These are phyloP conservation scores for Heliothis virescens DNA, from an alignment of 1,140 invertebrate species.

Conservation along the genomic window DNA sequence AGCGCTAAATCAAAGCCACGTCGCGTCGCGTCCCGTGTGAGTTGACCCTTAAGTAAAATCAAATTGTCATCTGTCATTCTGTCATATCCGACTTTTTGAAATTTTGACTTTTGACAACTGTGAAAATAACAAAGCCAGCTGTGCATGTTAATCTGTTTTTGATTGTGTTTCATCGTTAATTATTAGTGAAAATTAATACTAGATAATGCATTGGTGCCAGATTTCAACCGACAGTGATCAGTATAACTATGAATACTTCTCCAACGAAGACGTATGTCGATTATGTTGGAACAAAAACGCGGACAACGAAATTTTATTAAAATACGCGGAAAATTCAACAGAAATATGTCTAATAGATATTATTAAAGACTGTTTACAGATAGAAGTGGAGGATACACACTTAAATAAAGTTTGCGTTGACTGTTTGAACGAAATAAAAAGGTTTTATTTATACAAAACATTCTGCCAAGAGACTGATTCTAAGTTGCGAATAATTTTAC, in stretches of 20 bases:
- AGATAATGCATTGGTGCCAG: conserved; percentile 51
- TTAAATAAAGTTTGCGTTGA: conserved; percentile 67
- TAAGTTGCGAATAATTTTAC: conserved; percentile 63
- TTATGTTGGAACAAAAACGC: conserved; percentile 70
- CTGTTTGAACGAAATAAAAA: conserved; percentile 65
- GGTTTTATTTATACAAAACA: conserved; percentile 69
- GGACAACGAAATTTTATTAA: conserved; percentile 56
- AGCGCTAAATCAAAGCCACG: no score
- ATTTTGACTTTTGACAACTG: no score
- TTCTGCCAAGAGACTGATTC: conserved; percentile 67
- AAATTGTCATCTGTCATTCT: no score
- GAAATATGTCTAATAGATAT: conserved; percentile 54
- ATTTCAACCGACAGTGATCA: conserved; percentile 52
- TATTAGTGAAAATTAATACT: neutral
- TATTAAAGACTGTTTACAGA: conserved; percentile 70
- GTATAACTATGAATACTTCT: conserved; percentile 74
- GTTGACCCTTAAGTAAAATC: no score
- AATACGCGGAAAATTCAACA: conserved; percentile 33
- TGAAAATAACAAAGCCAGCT: conserved; percentile 29
- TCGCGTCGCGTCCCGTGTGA: no score
- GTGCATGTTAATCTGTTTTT: neutral
- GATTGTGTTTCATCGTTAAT: conserved; percentile 2
- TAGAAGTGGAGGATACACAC: conserved; percentile 59
- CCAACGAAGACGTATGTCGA: conserved; percentile 72
- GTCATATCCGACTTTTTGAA: no score